Evolutionary conservation across 2,888 invertebrate genomes (phyloP).

Genomic region (Heliconius charithonia): DNA sequence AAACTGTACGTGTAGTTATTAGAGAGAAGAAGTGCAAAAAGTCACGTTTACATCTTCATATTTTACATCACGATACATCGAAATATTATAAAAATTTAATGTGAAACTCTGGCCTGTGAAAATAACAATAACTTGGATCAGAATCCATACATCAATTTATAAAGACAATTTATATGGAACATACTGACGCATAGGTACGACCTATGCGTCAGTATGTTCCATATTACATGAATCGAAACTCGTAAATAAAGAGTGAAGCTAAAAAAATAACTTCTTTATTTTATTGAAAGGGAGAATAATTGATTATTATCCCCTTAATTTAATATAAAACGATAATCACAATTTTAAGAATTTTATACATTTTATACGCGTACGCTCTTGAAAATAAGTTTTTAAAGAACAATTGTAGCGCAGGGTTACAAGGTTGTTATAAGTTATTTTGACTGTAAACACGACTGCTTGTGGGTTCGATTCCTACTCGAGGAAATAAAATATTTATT

Average conservation of each 20-base stretch:
- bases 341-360: constrained; percentile 6
- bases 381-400: too few species aligned
- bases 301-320: constrained; percentile 3
- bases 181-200: too few species aligned
- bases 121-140: not conserved
- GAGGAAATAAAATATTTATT: too few species aligned
- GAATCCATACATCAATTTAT: constrained; percentile 23
- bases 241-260: too few species aligned
- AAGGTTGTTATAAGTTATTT: too few species aligned
- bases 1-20: too few species aligned
- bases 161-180: too few species aligned
- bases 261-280: not conserved
- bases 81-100: not conserved
- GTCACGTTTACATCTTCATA: not conserved
- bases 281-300: not conserved
- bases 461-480: too few species aligned
- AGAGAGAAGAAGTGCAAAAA: not conserved
- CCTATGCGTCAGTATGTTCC: constrained; percentile 13
- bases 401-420: too few species aligned
- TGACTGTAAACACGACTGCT: too few species aligned
- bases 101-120: not conserved
- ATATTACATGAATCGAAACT: not conserved
- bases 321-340: constrained; percentile 7
- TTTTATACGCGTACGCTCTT: not conserved
- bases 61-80: not conserved